Evolutionary conservation across 2,797 vertebrate species (phyloP).

Genomic region (Serranus cabrilla): DNA sequence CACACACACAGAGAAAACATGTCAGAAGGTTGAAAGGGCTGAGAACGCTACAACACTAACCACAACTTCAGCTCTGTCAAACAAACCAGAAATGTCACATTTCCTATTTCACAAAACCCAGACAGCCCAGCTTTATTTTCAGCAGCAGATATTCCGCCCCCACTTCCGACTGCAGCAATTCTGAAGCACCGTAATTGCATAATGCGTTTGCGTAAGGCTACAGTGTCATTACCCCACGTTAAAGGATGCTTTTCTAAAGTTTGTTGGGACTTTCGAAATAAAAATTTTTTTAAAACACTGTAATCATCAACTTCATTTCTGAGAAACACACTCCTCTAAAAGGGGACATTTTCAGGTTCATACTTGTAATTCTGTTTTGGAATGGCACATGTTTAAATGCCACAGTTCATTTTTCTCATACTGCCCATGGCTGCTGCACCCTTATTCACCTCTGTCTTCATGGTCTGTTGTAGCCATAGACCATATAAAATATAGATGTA

Average conservation of each 20-base stretch:
- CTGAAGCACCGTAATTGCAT: slow-evolving; percentile 12
- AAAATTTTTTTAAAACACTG: not conserved
- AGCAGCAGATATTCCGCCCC: slow-evolving; percentile 23
- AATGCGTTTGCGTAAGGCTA: not conserved
- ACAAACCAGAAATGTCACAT: not conserved
- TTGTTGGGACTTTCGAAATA: not conserved
- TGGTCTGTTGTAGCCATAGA: too few relatives aligned
- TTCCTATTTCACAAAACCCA: slow-evolving; percentile 10
- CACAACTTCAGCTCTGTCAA: slow-evolving; percentile 4
- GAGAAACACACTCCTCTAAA: not conserved
- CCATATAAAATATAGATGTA: too few relatives aligned
- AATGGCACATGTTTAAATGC: too few relatives aligned
- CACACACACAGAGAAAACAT: slow-evolving; percentile 23
- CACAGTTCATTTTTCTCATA: too few relatives aligned
- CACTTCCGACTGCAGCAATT: slow-evolving; percentile 10
- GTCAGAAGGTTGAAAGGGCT: not conserved
- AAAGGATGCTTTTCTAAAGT: not conserved
- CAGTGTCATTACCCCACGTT: not conserved
- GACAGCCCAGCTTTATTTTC: not conserved
- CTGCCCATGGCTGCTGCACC: too few relatives aligned
- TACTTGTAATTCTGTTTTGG: too few relatives aligned
- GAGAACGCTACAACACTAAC: slow-evolving; percentile 13
- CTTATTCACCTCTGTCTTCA: too few relatives aligned
- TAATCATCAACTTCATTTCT: slow-evolving; percentile 1
- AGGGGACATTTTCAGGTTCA: too few relatives aligned